A percentile compares a stretch with the other conserved stretches of the same genome.
phyloP scores from a whole-genome alignment of 2,888 invertebrate genomes.

The Tridacna crocea region DNA sequence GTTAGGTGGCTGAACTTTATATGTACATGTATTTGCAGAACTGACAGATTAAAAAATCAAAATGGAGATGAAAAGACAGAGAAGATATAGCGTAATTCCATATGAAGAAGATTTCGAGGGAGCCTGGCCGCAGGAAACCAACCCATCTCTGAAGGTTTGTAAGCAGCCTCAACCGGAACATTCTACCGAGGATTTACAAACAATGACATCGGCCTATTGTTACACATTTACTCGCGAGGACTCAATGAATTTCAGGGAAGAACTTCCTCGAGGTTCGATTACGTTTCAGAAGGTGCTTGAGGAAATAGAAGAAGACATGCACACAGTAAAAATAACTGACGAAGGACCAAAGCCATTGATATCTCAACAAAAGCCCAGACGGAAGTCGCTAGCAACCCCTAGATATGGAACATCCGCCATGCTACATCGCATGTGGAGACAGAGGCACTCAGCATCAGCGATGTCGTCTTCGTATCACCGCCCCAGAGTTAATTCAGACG shows the following conservation, averaged over 20 bases:
- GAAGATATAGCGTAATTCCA: background rate
- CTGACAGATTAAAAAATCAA: too few species aligned
- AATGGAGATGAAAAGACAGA: too few species aligned
- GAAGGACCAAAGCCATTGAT: background rate
- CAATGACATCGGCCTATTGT: too few species aligned
- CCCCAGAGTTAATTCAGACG: constrained; percentile 11
- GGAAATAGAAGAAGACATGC: constrained; percentile 39
- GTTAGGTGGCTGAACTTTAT: too few species aligned
- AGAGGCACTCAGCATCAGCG: background rate
- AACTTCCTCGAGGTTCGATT: constrained; percentile 41
- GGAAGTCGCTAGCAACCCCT: constrained; percentile 17
- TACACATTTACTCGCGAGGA: background rate
- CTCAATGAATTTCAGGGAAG: constrained; percentile 21
- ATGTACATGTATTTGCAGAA: too few species aligned
- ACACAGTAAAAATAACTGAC: constrained; percentile 20
- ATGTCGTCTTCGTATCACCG: background rate
- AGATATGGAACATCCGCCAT: background rate
- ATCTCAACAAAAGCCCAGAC: background rate
- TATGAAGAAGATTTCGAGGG: constrained; percentile 7
- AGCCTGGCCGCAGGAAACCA: constrained; percentile 11
- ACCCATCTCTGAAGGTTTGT: background rate
- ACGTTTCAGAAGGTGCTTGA: constrained; percentile 45
- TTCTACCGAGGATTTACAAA: too few species aligned
- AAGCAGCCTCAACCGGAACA: background rate
- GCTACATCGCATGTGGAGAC: background rate